Evolutionary conservation across 2,797 vertebrate species (phyloP).

Genomic region (Leuciscus waleckii): DNA sequence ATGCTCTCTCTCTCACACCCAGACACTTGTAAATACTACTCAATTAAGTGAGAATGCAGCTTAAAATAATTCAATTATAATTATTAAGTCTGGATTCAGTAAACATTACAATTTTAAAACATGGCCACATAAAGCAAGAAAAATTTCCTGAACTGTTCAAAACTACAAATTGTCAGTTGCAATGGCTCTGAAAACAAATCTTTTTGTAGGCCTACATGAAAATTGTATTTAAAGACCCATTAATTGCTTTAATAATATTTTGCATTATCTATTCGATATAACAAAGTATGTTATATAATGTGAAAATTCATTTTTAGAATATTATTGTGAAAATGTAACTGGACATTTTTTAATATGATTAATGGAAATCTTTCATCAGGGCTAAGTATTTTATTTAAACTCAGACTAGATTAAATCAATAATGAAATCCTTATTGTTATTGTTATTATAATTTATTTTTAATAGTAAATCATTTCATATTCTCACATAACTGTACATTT

Average conservation of each 20-base stretch:
- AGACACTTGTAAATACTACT: not conserved
- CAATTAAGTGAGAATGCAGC: not conserved
- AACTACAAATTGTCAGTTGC: not conserved
- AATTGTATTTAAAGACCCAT: not conserved
- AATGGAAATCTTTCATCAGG: not conserved
- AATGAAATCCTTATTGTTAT: not conserved
- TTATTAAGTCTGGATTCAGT: not conserved
- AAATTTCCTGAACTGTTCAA: not conserved
- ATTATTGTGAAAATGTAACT: not conserved
- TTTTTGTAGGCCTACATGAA: too few relatives aligned
- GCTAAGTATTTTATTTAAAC: not conserved
- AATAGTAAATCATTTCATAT: not conserved
- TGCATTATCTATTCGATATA: not conserved
- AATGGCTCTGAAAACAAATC: not conserved
- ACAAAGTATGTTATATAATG: not conserved
- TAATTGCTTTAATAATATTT: not conserved
- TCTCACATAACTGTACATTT: not conserved
- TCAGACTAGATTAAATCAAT: not conserved
- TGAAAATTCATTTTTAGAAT: not conserved
- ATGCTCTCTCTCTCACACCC: not conserved
- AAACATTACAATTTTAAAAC: constrained; percentile 1
- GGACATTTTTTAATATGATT: not conserved
- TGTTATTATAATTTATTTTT: not conserved
- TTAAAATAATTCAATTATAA: not conserved
- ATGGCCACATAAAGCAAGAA: not conserved